Evolutionary conservation across 2,113 vertebrate genomes (phyloP).

Genomic region (Stigmatopora argus): DNA sequence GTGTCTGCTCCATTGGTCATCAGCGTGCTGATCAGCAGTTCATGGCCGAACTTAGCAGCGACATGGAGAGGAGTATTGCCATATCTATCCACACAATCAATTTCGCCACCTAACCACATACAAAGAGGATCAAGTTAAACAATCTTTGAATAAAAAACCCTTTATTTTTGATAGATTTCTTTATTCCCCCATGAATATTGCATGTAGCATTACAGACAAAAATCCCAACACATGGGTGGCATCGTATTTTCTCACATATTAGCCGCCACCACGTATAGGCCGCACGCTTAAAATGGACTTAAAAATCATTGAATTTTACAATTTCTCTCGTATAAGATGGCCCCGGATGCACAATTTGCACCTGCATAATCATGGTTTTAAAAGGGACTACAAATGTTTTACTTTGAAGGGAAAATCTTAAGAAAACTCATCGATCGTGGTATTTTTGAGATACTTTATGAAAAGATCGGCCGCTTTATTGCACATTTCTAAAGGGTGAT

Average conservation of each 20-base stretch:
- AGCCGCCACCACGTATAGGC: too few relatives aligned
- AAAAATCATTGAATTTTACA: too few relatives aligned
- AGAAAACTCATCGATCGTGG: too few relatives aligned
- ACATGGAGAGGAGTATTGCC: conserved; percentile 97
- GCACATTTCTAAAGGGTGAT: too few relatives aligned
- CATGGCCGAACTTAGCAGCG: conserved; percentile 96
- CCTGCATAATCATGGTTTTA: too few relatives aligned
- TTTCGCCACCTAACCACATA: conserved; percentile 80
- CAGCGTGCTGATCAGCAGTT: conserved; percentile 95
- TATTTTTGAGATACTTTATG: too few relatives aligned
- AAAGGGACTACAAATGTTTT: too few relatives aligned
- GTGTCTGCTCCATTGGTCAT: conserved; percentile 97
- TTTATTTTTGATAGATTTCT: not conserved
- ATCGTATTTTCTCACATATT: not conserved
- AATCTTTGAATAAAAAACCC: not conserved
- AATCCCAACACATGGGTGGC: not conserved
- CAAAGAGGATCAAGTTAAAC: not conserved
- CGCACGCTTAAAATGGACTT: too few relatives aligned
- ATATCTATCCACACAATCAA: conserved; percentile 92
- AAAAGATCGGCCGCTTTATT: too few relatives aligned
- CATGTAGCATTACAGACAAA: not conserved
- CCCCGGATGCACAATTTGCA: too few relatives aligned
- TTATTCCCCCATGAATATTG: not conserved
- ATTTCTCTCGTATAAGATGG: too few relatives aligned
- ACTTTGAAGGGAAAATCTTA: too few relatives aligned